These are phyloP conservation scores for Kryphioiulus occultus DNA, from an alignment of 2,888 invertebrate genomes.

Conservation along the genomic window DNA sequence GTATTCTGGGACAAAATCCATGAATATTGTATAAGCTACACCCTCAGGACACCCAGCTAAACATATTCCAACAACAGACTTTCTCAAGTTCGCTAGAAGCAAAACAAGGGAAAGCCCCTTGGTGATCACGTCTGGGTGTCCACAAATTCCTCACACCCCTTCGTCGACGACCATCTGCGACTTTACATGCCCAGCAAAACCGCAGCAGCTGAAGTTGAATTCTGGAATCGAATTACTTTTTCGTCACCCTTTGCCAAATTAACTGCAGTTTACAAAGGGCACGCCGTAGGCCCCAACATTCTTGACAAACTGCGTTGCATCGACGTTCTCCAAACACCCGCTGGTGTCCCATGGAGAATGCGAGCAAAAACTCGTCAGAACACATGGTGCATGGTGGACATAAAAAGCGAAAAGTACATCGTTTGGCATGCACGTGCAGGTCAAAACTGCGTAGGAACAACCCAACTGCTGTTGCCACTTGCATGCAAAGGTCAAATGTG, in stretches of 20 bases:
- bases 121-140: too few species aligned
- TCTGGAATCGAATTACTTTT: constrained; percentile 8
- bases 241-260: neutral
- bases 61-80: too few species aligned
- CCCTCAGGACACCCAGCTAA: too few species aligned
- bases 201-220: neutral
- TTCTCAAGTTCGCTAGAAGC: too few species aligned
- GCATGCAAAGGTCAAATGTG: neutral
- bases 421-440: neutral
- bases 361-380: neutral
- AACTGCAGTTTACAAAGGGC: neutral
- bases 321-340: neutral
- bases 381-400: neutral
- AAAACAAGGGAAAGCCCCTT: too few species aligned
- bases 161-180: neutral
- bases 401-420: neutral
- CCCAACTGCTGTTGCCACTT: constrained; percentile 9
- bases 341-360: neutral
- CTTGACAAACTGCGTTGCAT: neutral
- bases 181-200: neutral
- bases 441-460: neutral
- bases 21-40: too few species aligned
- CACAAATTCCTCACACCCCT: neutral
- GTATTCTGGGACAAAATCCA: too few species aligned
- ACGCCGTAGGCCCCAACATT: neutral